Conservation (phyloP, 2,113 vertebrate species). For the Bagarius yarrelli region DNA sequence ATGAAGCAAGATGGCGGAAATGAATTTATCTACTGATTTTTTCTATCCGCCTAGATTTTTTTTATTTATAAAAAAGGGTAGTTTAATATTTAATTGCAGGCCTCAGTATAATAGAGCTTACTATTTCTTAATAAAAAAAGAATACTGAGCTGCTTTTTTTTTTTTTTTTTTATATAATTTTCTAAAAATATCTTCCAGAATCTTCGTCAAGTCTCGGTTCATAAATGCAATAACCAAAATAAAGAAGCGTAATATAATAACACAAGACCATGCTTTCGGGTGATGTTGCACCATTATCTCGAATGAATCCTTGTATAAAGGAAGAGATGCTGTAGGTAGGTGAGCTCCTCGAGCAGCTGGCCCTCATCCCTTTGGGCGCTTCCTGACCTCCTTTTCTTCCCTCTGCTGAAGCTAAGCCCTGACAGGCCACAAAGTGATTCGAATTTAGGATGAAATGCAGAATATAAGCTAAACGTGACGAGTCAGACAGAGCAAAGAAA, state of each 20-base stretch:
- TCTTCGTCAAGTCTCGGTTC: slow-evolving; percentile 50
- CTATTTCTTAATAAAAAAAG: background rate
- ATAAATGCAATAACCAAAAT: slow-evolving; percentile 60
- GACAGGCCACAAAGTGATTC: slow-evolving; percentile 69
- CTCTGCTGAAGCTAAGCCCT: slow-evolving; percentile 67
- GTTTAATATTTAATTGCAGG: background rate
- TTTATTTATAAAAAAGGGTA: background rate
- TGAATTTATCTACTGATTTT: background rate
- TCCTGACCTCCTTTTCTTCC: slow-evolving; percentile 74
- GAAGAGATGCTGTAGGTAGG: slow-evolving; percentile 66
- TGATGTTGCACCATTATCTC: slow-evolving; percentile 63
- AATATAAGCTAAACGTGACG: slow-evolving; percentile 69
- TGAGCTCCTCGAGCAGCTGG: slow-evolving; percentile 72
- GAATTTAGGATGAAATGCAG: slow-evolving; percentile 67
- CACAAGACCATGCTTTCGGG: slow-evolving; percentile 51
- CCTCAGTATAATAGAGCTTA: background rate
- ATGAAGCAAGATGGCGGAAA: background rate
- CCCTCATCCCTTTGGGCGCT: slow-evolving; percentile 67
- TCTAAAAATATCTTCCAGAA: slow-evolving; percentile 17
- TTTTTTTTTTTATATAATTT: background rate
- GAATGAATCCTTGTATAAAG: slow-evolving; percentile 66
- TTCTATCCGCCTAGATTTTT: no score
- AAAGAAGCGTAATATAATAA: slow-evolving; percentile 52
- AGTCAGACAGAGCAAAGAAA: slow-evolving; percentile 55
- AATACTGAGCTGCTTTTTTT: no score